Percentiles rank a stretch among this genome's conserved stretches.
Conservation (phyloP, 2,797 vertebrate species). For the Bovichtus diacanthus region DNA sequence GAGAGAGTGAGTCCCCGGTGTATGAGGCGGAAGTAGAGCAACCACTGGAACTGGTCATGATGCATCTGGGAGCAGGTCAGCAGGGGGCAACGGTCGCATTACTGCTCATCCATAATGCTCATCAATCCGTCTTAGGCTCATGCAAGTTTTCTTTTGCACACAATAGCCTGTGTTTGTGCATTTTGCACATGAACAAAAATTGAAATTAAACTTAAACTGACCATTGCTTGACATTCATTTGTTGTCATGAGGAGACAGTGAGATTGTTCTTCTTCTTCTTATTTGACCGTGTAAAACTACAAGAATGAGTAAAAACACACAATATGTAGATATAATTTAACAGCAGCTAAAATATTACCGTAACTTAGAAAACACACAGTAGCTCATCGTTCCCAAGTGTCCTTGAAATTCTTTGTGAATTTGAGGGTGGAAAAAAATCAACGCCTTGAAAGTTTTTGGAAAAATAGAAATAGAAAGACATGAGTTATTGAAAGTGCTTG, state of each 20-base stretch:
- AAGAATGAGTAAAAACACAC: not conserved
- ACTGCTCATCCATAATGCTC: conserved; percentile 55
- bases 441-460: too few species aligned
- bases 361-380: not conserved
- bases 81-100: conserved; percentile 40
- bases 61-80: conserved; percentile 57
- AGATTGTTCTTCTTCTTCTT: not conserved
- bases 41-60: conserved; percentile 60
- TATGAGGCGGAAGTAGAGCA: conserved; percentile 70
- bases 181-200: not conserved
- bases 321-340: not conserved
- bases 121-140: conserved; percentile 15
- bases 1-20: conserved; percentile 72
- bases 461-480: too few species aligned
- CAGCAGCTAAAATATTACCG: not conserved
- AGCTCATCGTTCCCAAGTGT: too few species aligned
- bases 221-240: not conserved
- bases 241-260: not conserved
- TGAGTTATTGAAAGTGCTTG: too few species aligned
- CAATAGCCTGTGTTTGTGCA: not conserved
- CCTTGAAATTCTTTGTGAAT: too few species aligned
- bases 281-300: not conserved
- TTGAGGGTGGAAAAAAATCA: too few species aligned
- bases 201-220: not conserved
- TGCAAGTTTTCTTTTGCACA: conserved; percentile 18